A percentile compares a stretch with the other conserved stretches of the same genome.
Evolutionary conservation across 2,797 vertebrate genomes (phyloP).

Genomic region (Siniperca undulata): DNA sequence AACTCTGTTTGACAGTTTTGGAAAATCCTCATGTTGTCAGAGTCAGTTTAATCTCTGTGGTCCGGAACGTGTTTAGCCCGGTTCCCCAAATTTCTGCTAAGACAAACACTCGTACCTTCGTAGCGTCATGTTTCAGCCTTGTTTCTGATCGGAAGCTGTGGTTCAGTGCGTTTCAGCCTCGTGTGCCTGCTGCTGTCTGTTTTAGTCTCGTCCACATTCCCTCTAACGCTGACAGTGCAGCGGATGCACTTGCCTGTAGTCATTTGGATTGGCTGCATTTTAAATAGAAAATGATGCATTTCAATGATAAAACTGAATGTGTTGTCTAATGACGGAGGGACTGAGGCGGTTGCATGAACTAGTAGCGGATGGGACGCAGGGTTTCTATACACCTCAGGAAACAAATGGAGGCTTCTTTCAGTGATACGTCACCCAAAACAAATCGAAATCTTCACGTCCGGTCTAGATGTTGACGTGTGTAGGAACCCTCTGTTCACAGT

Average conservation of each 20-base stretch:
- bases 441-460: too few relatives aligned
- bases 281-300: slow-evolving; percentile 2
- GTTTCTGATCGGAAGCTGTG: background rate
- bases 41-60: background rate
- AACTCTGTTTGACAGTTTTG: too few relatives aligned
- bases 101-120: background rate
- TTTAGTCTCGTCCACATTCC: background rate
- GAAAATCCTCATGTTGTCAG: background rate
- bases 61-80: background rate
- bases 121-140: background rate
- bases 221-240: background rate
- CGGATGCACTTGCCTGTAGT: background rate
- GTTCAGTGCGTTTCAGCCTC: background rate
- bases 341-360: background rate
- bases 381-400: background rate
- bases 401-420: background rate
- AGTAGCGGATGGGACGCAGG: background rate
- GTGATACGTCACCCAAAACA: background rate
- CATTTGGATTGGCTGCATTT: background rate
- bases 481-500: background rate
- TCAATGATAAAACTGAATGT: background rate
- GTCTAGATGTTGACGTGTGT: background rate
- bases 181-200: slow-evolving; percentile 35
- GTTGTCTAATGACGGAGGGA: background rate
- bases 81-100: background rate